Evolutionary conservation across 2,113 vertebrate genomes (phyloP).

Genomic region (Meriones unguiculatus): DNA sequence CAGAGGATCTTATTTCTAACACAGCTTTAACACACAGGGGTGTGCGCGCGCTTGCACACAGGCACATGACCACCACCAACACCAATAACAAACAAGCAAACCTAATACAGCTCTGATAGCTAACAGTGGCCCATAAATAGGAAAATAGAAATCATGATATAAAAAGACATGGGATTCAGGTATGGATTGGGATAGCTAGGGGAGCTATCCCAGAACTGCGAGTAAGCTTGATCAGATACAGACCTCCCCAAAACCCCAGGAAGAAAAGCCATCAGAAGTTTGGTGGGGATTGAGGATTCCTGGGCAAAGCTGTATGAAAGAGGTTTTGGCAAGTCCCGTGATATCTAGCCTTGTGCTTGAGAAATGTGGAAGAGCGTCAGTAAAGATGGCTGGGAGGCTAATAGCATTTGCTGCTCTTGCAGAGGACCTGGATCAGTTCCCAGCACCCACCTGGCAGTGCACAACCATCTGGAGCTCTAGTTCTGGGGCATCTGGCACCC

Average conservation of each 20-base stretch:
- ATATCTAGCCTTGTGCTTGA: slow-evolving; percentile 91
- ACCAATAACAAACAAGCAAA: not conserved
- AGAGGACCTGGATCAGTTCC: not conserved
- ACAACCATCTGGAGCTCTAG: not conserved
- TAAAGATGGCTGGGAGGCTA: not conserved
- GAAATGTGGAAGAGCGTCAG: slow-evolving; percentile 88
- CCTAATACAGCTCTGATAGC: not conserved
- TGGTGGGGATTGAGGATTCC: slow-evolving; percentile 91
- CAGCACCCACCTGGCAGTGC: not conserved
- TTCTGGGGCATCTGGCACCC: not conserved
- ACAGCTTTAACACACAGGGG: not conserved
- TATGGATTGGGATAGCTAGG: not conserved
- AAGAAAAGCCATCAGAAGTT: slow-evolving; percentile 89
- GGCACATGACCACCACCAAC: no score
- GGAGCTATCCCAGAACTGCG: no score
- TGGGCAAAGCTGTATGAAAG: slow-evolving; percentile 90
- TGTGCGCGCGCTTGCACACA: no score
- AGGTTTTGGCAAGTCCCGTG: slow-evolving; percentile 93
- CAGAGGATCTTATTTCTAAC: slow-evolving; percentile 23
- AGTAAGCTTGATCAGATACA: slow-evolving; percentile 63
- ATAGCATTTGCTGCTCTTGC: not conserved
- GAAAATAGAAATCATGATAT: not conserved
- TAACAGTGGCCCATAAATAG: not conserved
- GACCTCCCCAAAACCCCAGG: slow-evolving; percentile 93
- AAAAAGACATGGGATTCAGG: not conserved